Evolutionary conservation across 1,140 invertebrate genomes (phyloP).

Genomic region (Hetaerina americana): DNA sequence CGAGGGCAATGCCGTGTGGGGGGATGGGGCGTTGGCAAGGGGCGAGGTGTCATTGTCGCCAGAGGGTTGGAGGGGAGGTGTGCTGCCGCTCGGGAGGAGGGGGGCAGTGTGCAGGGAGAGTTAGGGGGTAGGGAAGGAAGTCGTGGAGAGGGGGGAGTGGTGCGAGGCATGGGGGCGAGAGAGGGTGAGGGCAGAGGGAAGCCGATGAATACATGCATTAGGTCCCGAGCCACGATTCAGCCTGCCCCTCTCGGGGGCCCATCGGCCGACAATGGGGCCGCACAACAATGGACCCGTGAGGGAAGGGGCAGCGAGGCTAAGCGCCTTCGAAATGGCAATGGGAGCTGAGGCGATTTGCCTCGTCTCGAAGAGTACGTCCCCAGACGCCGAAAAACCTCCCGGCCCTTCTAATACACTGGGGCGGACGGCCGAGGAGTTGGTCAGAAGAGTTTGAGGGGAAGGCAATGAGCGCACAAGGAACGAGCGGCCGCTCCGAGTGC

Average conservation of each 20-base stretch:
- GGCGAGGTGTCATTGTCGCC: conserved; percentile 4
- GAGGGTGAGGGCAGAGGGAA: not conserved
- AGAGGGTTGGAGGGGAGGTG: no score
- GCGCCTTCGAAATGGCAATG: conserved; percentile 16
- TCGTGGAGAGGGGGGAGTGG: conserved; percentile 9
- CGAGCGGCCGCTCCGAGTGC: conserved; percentile 36
- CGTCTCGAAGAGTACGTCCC: no score
- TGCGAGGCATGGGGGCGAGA: conserved; percentile 8
- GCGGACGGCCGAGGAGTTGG: no score
- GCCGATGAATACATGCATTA: conserved; percentile 14
- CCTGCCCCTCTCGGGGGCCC: conserved; percentile 16
- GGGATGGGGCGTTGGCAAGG: no score
- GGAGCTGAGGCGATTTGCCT: no score
- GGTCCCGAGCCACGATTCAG: conserved; percentile 16
- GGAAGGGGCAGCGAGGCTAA: not conserved
- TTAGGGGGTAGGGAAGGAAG: conserved; percentile 9
- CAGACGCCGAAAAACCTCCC: conserved; percentile 19
- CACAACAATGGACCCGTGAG: conserved; percentile 8
- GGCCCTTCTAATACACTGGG: no score
- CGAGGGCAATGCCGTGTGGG: no score
- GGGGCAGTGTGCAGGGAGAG: conserved; percentile 12
- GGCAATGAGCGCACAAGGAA: conserved; percentile 37
- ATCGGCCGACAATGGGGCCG: conserved; percentile 18
- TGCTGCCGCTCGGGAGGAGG: no score
- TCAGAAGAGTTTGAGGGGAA: conserved; percentile 35